Percentiles rank a stretch among this genome's conserved stretches.
Evolutionary conservation across 2,888 invertebrate genomes (phyloP).

Genomic region (Ectemnius lituratus): DNA sequence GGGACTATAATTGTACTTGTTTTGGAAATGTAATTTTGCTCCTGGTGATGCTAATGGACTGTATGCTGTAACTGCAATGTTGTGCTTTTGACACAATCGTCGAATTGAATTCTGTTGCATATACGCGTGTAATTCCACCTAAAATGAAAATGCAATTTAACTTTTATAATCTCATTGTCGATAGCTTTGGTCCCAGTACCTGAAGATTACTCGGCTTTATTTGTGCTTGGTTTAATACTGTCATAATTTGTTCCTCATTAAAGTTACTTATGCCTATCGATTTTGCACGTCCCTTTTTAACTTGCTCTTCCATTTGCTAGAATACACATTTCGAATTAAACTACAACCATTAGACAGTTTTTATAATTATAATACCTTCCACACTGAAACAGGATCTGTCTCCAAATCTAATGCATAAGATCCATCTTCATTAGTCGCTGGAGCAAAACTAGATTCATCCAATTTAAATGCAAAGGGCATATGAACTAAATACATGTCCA

Average conservation of each 20-base stretch:
- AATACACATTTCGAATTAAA: conserved; percentile 30
- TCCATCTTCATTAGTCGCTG: conserved; percentile 80
- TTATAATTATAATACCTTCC: conserved; percentile 81
- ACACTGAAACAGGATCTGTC: conserved; percentile 84
- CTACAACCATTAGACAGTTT: conserved; percentile 14
- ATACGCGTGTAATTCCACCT: conserved; percentile 87
- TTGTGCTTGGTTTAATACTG: conserved; percentile 81
- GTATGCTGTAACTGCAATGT: conserved; percentile 85
- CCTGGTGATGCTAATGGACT: conserved; percentile 87
- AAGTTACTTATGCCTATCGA: conserved; percentile 92
- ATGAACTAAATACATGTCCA: conserved; percentile 89
- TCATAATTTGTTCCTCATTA: conserved; percentile 84
- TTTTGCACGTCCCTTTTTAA: conserved; percentile 82
- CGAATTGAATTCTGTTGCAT: conserved; percentile 85
- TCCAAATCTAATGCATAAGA: conserved; percentile 81
- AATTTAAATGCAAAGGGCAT: conserved; percentile 85
- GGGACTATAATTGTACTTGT: conserved; percentile 70
- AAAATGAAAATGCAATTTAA: conserved; percentile 1
- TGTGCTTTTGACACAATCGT: conserved; percentile 81
- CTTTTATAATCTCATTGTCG: not conserved
- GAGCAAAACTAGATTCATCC: conserved; percentile 80
- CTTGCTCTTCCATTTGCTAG: conserved; percentile 86
- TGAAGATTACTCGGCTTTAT: conserved; percentile 87
- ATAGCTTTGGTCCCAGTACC: conserved; percentile 53
- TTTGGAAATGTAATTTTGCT: conserved; percentile 78